phyloP scores from a whole-genome alignment of 2,888 invertebrate genomes.

The Eilema caniola region DNA sequence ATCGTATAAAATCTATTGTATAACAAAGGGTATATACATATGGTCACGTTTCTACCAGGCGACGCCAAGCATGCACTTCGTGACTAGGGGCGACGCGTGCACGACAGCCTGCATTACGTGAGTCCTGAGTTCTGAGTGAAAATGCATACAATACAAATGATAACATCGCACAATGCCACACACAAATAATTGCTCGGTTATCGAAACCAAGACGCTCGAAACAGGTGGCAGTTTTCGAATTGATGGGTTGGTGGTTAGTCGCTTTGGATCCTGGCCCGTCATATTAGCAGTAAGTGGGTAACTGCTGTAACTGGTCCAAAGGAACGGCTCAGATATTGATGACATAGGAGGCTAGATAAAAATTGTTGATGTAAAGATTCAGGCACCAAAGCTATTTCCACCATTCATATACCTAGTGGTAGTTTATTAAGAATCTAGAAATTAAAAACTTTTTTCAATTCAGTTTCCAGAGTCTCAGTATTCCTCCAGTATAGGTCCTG shows the following conservation, averaged over 20 bases:
- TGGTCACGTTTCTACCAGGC: background rate
- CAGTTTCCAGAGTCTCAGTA: no score
- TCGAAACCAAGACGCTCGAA: background rate
- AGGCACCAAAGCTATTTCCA: no score
- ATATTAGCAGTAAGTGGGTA: no score
- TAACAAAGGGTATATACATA: background rate
- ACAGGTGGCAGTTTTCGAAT: background rate
- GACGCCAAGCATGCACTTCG: constrained; percentile 2
- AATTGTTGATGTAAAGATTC: no score
- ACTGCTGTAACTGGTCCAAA: no score
- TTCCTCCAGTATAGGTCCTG: no score
- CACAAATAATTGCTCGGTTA: background rate
- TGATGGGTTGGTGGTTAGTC: background rate
- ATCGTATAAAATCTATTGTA: background rate
- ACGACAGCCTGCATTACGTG: constrained; percentile 1
- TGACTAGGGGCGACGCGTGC: constrained; percentile 1
- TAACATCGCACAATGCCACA: background rate
- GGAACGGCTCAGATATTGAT: no score
- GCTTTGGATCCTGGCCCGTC: background rate
- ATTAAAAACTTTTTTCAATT: background rate
- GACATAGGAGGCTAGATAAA: background rate
- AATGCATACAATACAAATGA: background rate
- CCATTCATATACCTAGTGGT: no score
- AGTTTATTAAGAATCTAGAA: background rate
- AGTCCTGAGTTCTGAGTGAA: background rate